Base-by-base conservation (phyloP, 2,113 vertebrate genomes). In the Ifrita kowaldi region DNA sequence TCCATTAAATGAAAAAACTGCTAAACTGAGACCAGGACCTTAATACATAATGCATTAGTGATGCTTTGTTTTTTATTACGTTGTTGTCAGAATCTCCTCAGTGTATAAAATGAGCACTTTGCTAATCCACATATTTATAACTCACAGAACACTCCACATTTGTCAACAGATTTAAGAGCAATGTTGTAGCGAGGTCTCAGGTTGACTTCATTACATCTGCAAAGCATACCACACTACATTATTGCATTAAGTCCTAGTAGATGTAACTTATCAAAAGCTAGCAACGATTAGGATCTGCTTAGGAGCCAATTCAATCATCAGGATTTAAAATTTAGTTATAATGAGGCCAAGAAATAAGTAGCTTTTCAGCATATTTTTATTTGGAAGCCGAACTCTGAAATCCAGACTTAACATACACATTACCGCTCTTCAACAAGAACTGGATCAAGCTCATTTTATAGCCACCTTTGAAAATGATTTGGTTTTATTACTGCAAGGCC, bases 61-160 rank as follows among this genome's bases (percentile, higher is more conserved):
- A 84, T 39, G 7, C 6, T 81, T 83, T 91, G 32, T 56, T 33
- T 23, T 84, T 95, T 82, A 82, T 90, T 56, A 62, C 8, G 12
- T 27, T 76, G 37, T 32, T 73, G 13, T 68, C 41, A 87, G 59
- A 84, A 63, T 73, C n/a, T 39, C 11, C 22, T 78, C 32, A 37
- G 39, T 42, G 21, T 76, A 65, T 47, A 52, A 88, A 89, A 88
- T 16, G 2, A 47, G 47, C 22, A 76, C 14, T 89, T 94, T 71
- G 22, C 47, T 95, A 95, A 91, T 71, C 17, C 77, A 75, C 49
- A 30, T 67, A 92, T 84, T 90, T 93, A 23, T 78, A 92, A 84
- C 28, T 75, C 5, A 3, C 35, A 90, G 64, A 90, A 78, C 28
- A 35, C 59, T 77, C 41, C 4, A 2, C 17, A 62, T 82, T 94